Evolutionary conservation across 2,797 vertebrate species (phyloP).

Genomic region (Coreius guichenoti): DNA sequence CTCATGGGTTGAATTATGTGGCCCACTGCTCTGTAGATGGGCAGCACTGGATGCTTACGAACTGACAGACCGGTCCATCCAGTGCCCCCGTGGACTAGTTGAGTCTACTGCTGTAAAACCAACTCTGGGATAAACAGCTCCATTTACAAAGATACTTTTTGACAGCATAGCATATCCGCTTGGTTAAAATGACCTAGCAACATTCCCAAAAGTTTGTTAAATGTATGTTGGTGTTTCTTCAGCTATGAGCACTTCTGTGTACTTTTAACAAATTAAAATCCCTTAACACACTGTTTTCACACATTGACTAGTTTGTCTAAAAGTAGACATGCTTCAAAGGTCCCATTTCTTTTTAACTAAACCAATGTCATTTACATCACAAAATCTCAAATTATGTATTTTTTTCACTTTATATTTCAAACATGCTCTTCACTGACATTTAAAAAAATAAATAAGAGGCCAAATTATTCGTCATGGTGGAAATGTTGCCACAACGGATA

Average conservation of each 20-base stretch:
- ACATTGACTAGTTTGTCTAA: not conserved
- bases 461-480: not conserved
- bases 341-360: not conserved
- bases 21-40: slow-evolving; percentile 32
- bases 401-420: not conserved
- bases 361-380: not conserved
- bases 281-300: not conserved
- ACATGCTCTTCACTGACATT: not conserved
- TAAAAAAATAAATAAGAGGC: not conserved
- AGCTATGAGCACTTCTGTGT: not conserved
- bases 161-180: slow-evolving; percentile 28
- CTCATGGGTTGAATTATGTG: slow-evolving; percentile 54
- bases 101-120: slow-evolving; percentile 38
- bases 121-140: slow-evolving; percentile 41
- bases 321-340: not conserved
- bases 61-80: slow-evolving; percentile 48
- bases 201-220: not conserved
- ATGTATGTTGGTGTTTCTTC: not conserved
- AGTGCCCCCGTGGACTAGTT: slow-evolving; percentile 39
- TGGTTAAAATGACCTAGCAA: slow-evolving; percentile 16
- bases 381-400: not conserved
- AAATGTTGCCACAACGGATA: not conserved
- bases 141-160: slow-evolving; percentile 24
- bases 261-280: not conserved
- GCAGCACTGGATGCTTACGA: slow-evolving; percentile 39